Evolutionary conservation across 2,113 vertebrate species (phyloP).

Genomic region (Tichodroma muraria): DNA sequence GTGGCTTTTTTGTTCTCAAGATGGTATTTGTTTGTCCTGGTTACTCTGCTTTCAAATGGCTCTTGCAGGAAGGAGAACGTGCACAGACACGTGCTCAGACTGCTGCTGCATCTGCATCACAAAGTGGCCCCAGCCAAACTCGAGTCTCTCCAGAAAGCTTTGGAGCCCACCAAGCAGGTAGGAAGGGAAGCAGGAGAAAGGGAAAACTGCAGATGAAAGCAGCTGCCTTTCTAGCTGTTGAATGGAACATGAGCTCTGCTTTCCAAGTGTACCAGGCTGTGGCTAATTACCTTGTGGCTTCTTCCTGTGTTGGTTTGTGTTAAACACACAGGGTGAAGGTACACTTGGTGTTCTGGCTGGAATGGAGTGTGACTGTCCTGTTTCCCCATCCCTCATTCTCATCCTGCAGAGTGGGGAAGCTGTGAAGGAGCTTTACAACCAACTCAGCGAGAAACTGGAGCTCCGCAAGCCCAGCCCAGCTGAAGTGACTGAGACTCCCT

Average conservation of each 20-base stretch:
- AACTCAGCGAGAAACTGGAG: conserved; percentile 85
- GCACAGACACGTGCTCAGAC: conserved; percentile 86
- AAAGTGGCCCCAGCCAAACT: conserved; percentile 82
- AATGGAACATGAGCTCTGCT: background rate
- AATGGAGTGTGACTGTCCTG: background rate
- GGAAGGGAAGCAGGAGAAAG: background rate
- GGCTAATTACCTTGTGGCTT: background rate
- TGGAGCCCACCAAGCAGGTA: conserved; percentile 94
- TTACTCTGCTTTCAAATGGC: background rate
- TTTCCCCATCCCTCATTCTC: background rate
- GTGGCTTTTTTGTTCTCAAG: background rate
- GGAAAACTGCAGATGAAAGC: background rate
- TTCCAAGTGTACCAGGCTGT: background rate
- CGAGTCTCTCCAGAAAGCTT: conserved; percentile 84
- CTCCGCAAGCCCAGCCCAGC: conserved; percentile 82
- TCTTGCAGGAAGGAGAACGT: conserved; percentile 91
- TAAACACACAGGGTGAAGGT: background rate
- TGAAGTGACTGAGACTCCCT: conserved; percentile 69
- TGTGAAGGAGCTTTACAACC: conserved; percentile 86
- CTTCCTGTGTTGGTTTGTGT: background rate
- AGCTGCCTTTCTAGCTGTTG: background rate
- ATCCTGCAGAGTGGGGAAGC: conserved; percentile 83
- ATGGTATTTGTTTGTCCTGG: background rate
- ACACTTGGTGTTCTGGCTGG: background rate
- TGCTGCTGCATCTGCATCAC: conserved; percentile 89